Base-by-base conservation (phyloP, 2,113 vertebrate species). In the Pagrus major region DNA sequence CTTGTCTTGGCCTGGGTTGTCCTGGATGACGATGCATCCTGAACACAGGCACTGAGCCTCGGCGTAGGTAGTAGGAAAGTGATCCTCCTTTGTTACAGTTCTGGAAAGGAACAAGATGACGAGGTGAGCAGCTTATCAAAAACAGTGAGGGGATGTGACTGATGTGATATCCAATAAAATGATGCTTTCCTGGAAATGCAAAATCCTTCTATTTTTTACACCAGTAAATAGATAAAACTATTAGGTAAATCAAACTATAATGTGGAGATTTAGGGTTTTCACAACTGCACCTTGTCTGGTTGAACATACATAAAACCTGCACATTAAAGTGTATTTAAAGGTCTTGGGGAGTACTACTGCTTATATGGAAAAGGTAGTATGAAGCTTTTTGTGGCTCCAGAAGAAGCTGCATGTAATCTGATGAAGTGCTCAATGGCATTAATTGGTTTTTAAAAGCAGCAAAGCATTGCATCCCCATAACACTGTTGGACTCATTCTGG, bases 1-100 rank as follows among this genome's bases (percentile, higher is more conserved):
- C 1, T 9, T 10, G 1, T 21, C 54, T 5, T 1, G 5, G 1
- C 0, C 4, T 5, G 42, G 5, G 9, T 1, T 2, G n/a, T 27
- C 5, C 63, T 81, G 90, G 23, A 78, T 35, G 0, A 94, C 89
- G 67, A 99, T 93, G 86, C 97, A 98, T 9, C 97, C 96, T 0
- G 51, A 14, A 75, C 97, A 98, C 44, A 97, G 94, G 55, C 97
- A 97, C 76, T 95, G 71, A 0, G 97, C 97, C 2, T 95, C 92
- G 0, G 93, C 88, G 39, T 97, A 88, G 44, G 87, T 85, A 49
- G 71, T 76, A 0, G 97, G 97, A 65, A 91, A 95, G 29, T 95
- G 91, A 63, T 90, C 78, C 79, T 92, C 52, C 0, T 94, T 89
- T 0, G 46, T 72, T 2, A 93, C 83, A 0, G 86, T 66, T 3